Conservation (phyloP, 2,888 invertebrate species). For the Pollenia griseotomentosa region DNA sequence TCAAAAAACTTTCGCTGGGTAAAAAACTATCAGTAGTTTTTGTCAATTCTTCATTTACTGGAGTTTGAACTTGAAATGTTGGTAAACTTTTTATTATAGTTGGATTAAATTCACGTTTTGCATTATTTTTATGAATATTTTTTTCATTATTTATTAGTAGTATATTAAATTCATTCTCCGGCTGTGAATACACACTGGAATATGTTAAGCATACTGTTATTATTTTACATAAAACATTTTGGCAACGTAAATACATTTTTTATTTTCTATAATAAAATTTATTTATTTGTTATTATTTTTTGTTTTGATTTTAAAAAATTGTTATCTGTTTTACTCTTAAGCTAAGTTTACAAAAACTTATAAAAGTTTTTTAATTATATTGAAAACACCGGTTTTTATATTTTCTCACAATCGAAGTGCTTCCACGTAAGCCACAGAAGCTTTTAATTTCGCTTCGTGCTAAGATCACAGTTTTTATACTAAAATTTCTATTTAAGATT, state of each 20-base stretch:
- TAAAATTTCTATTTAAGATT: background rate
- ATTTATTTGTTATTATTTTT: background rate
- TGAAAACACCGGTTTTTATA: conserved; percentile 15
- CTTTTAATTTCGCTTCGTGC: conserved; percentile 44
- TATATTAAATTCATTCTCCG: background rate
- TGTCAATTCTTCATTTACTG: background rate
- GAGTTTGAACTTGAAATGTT: background rate
- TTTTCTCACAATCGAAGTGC: conserved; percentile 33
- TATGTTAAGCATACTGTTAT: conserved; percentile 15
- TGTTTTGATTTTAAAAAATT: no score
- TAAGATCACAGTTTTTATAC: conserved; percentile 49
- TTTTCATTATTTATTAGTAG: background rate
- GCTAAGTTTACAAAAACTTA: background rate
- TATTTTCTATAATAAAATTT: background rate
- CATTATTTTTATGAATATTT: background rate
- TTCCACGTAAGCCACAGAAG: conserved; percentile 33
- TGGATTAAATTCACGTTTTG: conserved; percentile 15
- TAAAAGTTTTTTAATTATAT: no score
- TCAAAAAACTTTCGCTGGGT: no score
- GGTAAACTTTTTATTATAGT: background rate
- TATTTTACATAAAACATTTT: background rate
- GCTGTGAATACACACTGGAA: background rate
- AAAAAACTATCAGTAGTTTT: no score
- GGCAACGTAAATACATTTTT: conserved; percentile 19
- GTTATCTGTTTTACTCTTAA: background rate